Conservation (phyloP, 2,797 vertebrate species). For the Pseudomugil gertrudae region DNA sequence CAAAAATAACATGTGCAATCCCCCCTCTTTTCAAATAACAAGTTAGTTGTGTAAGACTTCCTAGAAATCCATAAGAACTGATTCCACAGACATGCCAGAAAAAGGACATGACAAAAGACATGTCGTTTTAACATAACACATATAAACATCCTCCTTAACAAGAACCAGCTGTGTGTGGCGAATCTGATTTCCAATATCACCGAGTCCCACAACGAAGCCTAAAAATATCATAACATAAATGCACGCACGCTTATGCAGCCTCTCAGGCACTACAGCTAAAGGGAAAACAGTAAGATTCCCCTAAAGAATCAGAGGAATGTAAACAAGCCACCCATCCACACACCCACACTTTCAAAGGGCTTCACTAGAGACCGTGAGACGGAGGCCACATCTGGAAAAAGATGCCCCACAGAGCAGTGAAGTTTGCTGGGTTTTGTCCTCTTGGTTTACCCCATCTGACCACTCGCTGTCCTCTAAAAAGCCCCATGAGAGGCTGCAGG, state of each 20-base stretch:
- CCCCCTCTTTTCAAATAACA: slow-evolving; percentile 24
- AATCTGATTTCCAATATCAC: slow-evolving; percentile 5
- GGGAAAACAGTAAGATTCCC: slow-evolving; percentile 48
- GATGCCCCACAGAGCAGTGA: slow-evolving; percentile 39
- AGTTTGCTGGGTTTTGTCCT: slow-evolving; percentile 51
- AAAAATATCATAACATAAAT: slow-evolving; percentile 52
- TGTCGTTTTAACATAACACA: background rate
- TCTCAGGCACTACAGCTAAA: slow-evolving; percentile 29
- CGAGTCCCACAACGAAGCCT: slow-evolving; percentile 42
- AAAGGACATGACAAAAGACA: slow-evolving; percentile 1
- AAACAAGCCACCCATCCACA: slow-evolving; percentile 60
- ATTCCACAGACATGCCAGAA: slow-evolving; percentile 17
- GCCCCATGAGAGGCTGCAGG: slow-evolving; percentile 31
- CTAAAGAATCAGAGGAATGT: slow-evolving; percentile 68
- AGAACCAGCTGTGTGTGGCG: slow-evolving; percentile 16
- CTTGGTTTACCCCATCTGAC: slow-evolving; percentile 34
- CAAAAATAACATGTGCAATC: slow-evolving; percentile 59
- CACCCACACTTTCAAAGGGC: slow-evolving; percentile 25
- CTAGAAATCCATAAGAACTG: slow-evolving; percentile 45
- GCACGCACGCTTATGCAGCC: slow-evolving; percentile 10
- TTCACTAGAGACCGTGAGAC: slow-evolving; percentile 53
- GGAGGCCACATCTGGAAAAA: slow-evolving; percentile 58
- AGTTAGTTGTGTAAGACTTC: slow-evolving; percentile 45
- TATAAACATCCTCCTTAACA: background rate
- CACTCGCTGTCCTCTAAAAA: slow-evolving; percentile 19